phyloP scores from a whole-genome alignment of 2,113 vertebrate species.

The Raja brachyura region DNA sequence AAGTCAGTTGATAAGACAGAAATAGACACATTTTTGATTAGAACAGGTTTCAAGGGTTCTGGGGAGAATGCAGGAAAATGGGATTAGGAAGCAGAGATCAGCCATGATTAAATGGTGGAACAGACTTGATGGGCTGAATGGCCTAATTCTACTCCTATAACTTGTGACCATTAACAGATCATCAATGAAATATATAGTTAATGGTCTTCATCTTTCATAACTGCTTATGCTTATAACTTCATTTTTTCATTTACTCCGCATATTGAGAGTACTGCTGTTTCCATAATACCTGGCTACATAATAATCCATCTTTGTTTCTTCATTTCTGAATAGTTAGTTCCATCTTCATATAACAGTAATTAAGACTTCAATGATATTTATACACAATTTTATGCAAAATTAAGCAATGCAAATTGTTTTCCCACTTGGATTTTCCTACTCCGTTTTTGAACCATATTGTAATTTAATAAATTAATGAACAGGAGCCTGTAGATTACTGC shows the following conservation, averaged over 20 bases:
- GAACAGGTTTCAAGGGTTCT: too few species aligned
- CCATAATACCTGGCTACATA: background rate
- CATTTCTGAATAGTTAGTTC: background rate
- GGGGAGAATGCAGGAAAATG: too few species aligned
- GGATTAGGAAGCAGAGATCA: too few species aligned
- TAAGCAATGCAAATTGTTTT: background rate
- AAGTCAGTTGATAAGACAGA: too few species aligned
- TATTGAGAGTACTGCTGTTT: background rate
- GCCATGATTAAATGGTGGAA: too few species aligned
- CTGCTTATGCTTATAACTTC: background rate
- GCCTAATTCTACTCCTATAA: too few species aligned
- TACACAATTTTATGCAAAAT: background rate
- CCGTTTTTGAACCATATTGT: background rate
- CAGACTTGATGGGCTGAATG: too few species aligned
- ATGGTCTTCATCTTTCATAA: background rate
- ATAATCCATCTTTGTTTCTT: background rate
- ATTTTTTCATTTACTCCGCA: background rate
- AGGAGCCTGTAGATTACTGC: background rate
- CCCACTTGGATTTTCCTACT: background rate
- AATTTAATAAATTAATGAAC: background rate
- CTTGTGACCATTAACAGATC: background rate
- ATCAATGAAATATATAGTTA: background rate
- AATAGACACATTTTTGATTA: too few species aligned
- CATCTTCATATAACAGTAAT: background rate
- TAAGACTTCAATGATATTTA: background rate